Conservation (phyloP, 2,113 vertebrate species). For the Muntiacus muntjak region DNA sequence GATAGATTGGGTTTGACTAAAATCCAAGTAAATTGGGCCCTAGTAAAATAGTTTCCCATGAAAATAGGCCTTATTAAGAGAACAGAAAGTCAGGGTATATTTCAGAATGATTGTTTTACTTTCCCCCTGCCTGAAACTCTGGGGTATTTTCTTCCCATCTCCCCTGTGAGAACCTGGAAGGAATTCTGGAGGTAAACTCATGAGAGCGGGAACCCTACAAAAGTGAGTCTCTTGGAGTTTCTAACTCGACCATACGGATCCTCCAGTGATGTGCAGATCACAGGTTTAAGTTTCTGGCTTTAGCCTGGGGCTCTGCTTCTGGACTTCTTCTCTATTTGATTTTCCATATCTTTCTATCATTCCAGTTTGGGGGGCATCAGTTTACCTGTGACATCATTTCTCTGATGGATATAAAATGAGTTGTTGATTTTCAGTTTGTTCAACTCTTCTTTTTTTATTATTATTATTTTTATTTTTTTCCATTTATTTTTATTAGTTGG, state of each 20-base stretch:
- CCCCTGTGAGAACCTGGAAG: background rate
- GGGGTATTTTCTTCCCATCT: background rate
- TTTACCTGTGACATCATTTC: background rate
- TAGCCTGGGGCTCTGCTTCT: background rate
- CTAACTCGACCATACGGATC: background rate
- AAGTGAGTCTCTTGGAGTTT: background rate
- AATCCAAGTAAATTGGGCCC: background rate
- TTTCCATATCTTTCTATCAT: background rate
- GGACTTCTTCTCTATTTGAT: background rate
- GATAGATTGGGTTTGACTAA: background rate
- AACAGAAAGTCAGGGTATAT: background rate
- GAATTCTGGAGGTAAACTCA: background rate
- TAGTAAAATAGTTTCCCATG: background rate
- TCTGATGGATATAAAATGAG: background rate
- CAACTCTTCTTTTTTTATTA: background rate
- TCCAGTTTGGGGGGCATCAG: background rate
- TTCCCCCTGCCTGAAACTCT: background rate
- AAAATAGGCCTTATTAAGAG: background rate
- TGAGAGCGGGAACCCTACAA: background rate
- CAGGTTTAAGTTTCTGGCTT: too few species aligned
- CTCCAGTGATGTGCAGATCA: too few species aligned
- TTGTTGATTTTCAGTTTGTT: background rate
- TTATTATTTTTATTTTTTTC: too few species aligned
- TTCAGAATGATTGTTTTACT: background rate
- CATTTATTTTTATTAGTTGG: too few species aligned